phyloP scores from a whole-genome alignment of 2,113 vertebrate species.

The Tupaia tana region DNA sequence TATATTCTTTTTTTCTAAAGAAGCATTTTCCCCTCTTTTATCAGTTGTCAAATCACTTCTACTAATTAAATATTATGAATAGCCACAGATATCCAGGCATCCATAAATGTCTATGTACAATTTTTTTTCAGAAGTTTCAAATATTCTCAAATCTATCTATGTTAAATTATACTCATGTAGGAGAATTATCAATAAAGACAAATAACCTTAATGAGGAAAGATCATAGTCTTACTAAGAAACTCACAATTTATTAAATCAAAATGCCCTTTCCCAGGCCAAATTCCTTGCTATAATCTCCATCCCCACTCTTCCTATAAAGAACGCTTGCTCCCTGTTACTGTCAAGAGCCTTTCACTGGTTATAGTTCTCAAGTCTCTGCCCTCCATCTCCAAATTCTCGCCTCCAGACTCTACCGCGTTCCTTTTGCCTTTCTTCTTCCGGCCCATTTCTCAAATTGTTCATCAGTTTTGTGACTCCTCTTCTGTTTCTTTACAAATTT shows the following conservation, averaged over 20 bases:
- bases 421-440: background rate
- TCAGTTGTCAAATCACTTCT: background rate
- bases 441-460: slow-evolving; percentile 37
- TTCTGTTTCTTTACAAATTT: slow-evolving; percentile 55
- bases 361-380: background rate
- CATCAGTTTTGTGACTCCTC: slow-evolving; percentile 62
- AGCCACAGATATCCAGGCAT: background rate
- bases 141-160: background rate
- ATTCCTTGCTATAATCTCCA: background rate
- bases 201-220: background rate
- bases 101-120: background rate
- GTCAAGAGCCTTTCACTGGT: background rate
- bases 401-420: background rate
- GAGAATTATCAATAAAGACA: background rate
- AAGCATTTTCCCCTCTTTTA: background rate
- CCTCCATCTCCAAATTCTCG: background rate
- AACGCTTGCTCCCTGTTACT: background rate
- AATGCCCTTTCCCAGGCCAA: background rate
- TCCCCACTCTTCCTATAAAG: background rate
- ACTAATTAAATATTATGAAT: background rate
- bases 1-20: background rate
- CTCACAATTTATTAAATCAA: background rate
- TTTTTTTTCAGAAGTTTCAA: background rate
- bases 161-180: background rate
- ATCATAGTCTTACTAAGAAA: background rate